These are phyloP conservation scores for Parauchenoglanis ngamensis DNA, from an alignment of 2,797 vertebrate species.

Conservation along the genomic window DNA sequence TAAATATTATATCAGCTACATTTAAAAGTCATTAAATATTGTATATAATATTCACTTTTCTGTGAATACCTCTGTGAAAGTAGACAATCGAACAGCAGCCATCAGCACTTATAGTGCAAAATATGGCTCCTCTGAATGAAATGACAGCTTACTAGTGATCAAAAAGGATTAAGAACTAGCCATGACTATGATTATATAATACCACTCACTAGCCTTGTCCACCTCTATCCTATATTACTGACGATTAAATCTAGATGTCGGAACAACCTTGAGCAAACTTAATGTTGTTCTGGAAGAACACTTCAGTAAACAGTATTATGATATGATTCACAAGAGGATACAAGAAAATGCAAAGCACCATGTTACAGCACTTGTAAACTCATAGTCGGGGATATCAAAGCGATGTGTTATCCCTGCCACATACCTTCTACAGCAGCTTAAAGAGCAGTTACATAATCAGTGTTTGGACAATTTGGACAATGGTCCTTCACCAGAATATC, in stretches of 20 bases:
- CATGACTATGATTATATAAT: neutral
- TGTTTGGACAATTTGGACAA: neutral
- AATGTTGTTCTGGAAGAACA: neutral
- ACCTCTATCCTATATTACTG: neutral
- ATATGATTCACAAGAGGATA: neutral
- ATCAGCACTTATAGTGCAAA: neutral
- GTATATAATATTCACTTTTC: neutral
- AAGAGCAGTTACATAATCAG: neutral
- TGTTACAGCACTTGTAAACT: neutral
- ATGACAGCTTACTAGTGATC: neutral
- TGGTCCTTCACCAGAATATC: neutral
- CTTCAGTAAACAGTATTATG: neutral
- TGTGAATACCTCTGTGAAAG: neutral
- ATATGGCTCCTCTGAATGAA: neutral
- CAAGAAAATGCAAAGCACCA: neutral
- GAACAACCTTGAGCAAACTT: neutral
- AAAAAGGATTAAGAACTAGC: neutral
- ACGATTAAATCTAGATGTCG: slow-evolving; percentile 4
- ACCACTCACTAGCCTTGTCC: neutral
- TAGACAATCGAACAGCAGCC: neutral
- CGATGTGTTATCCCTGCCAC: neutral
- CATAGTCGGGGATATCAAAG: neutral
- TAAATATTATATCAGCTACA: neutral
- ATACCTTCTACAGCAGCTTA: neutral
- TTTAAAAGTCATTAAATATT: neutral